A percentile compares a stretch with the other conserved stretches of the same genome.
These are phyloP conservation scores for Dasypogon diadema DNA, from an alignment of 2,888 invertebrate genomes.

Conservation along the genomic window DNA sequence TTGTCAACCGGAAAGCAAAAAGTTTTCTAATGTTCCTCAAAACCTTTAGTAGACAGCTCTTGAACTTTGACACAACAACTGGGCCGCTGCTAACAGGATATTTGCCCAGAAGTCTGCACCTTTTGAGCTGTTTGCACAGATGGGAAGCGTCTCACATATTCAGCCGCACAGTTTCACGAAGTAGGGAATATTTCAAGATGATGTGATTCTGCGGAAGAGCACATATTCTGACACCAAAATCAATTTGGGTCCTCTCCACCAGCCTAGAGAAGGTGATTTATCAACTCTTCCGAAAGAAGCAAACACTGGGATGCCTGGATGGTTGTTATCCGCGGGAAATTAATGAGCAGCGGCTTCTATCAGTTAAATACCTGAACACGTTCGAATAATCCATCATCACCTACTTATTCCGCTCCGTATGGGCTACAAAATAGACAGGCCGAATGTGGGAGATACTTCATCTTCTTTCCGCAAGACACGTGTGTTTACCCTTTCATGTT, in stretches of 20 bases:
- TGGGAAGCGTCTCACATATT: no score
- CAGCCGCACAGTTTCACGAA: no score
- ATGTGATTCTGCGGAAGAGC: slow-evolving; percentile 7
- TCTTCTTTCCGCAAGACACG: slow-evolving; percentile 32
- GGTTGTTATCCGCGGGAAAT: slow-evolving; percentile 45
- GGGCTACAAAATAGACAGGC: slow-evolving; percentile 28
- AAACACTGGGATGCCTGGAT: slow-evolving; percentile 15
- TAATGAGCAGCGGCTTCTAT: slow-evolving; percentile 49
- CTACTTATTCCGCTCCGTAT: slow-evolving; percentile 40
- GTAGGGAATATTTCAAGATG: slow-evolving; percentile 2
- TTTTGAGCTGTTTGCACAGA: no score
- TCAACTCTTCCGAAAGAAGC: slow-evolving; percentile 36
- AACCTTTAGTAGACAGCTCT: no score
- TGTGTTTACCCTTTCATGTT: slow-evolving; percentile 50
- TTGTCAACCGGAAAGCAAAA: no score
- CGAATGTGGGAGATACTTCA: slow-evolving; percentile 30
- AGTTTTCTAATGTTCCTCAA: no score
- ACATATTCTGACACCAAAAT: slow-evolving; percentile 47
- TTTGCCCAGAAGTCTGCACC: no score
- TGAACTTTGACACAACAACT: no score
- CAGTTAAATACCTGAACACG: slow-evolving; percentile 56
- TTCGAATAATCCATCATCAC: slow-evolving; percentile 55
- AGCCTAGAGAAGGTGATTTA: slow-evolving; percentile 32
- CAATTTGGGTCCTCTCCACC: slow-evolving; percentile 29
- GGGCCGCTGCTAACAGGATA: no score